These are phyloP conservation scores for Bubo bubo DNA, from an alignment of 2,113 vertebrate species.

Conservation along the genomic window DNA sequence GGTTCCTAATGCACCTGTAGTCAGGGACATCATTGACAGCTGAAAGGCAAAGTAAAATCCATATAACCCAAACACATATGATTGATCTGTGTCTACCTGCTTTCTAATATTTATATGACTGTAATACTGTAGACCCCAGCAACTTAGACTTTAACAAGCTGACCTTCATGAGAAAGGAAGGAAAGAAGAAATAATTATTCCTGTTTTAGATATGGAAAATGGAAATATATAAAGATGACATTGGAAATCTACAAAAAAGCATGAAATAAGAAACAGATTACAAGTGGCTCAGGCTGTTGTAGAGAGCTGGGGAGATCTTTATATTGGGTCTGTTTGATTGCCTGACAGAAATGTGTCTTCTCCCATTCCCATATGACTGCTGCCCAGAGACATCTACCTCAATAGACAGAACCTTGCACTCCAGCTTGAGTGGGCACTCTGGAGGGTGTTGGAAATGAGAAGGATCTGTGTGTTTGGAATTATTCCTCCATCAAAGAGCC, in stretches of 20 bases:
- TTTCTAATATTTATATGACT: not conserved
- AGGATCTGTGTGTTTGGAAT: not conserved
- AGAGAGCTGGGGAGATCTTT: not conserved
- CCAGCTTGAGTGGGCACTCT: not conserved
- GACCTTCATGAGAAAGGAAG: not conserved
- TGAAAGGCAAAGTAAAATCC: not conserved
- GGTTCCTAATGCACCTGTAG: not conserved
- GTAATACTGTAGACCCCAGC: not conserved
- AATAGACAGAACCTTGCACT: rapidly evolving
- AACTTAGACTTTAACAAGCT: not conserved
- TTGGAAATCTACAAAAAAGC: not conserved
- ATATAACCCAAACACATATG: not conserved
- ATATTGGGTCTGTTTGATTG: not conserved
- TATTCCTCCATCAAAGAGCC: not conserved
- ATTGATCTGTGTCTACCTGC: not conserved
- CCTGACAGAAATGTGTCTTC: not conserved
- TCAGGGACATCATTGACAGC: not conserved
- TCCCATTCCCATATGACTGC: not conserved
- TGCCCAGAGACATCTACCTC: not conserved
- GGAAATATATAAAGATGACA: not conserved
- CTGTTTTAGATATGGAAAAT: not conserved
- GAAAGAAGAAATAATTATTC: not conserved
- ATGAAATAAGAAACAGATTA: not conserved
- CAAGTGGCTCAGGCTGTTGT: not conserved
- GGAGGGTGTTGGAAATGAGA: not conserved